These are phyloP conservation scores for Diadegma fenestrale DNA, from an alignment of 2,888 invertebrate genomes.

Conservation along the genomic window DNA sequence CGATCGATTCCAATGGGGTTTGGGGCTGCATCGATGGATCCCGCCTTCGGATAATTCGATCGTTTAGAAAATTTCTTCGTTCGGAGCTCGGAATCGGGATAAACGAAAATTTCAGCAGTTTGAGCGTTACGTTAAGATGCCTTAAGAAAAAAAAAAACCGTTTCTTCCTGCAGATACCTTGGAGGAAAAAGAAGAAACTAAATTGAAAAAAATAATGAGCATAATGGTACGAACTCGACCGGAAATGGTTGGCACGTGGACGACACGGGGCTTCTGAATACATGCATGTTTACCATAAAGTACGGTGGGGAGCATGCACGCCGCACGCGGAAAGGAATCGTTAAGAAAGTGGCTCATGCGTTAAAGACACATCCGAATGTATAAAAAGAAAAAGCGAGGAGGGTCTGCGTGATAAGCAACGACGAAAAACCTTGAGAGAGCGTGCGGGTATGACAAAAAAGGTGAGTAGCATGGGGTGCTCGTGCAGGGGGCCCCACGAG, in stretches of 20 bases:
- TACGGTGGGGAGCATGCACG: conserved; percentile 53
- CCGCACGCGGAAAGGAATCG: conserved; percentile 67
- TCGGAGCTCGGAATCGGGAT: neutral
- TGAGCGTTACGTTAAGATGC: too few species aligned
- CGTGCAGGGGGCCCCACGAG: conserved; percentile 77
- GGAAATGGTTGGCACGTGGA: conserved; percentile 70
- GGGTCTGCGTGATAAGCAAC: conserved; percentile 23
- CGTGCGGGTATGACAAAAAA: conserved; percentile 26
- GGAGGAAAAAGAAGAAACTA: neutral
- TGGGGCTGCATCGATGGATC: conserved; percentile 38
- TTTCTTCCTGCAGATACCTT: neutral
- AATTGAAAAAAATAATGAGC: too few species aligned
- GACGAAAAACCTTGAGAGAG: conserved; percentile 17
- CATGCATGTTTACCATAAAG: neutral
- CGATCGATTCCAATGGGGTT: conserved; percentile 37
- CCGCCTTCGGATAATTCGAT: conserved; percentile 35
- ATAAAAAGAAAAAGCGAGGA: neutral
- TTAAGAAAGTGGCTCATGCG: conserved; percentile 74
- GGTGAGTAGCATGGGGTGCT: conserved; percentile 69
- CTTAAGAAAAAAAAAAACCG: neutral
- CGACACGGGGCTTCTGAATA: conserved; percentile 48
- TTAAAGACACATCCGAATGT: conserved; percentile 71
- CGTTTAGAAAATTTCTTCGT: conserved; percentile 22
- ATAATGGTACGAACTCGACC: neutral
- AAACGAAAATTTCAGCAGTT: neutral